Evolutionary conservation across 2,888 invertebrate species (phyloP), one percentile per base, ranked within the genome.

Genomic region (Leptinotarsa peninsularis): DNA sequence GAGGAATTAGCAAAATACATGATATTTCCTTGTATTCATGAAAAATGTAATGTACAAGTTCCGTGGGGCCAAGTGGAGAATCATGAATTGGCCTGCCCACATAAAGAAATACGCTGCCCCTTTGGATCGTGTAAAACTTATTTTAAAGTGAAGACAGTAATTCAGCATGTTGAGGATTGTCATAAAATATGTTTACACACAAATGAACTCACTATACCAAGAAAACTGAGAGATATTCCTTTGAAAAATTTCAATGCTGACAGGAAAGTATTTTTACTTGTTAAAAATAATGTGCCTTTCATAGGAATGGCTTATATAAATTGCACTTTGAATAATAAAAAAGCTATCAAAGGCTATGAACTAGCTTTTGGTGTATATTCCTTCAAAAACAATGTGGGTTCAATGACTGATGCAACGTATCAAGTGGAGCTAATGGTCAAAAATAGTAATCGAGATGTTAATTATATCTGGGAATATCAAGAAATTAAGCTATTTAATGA

Each of bases 1-100:
- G 76, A 76, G 33, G 76, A 76, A 66, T 70, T 76, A 33, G 76
- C 76, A 15, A 76, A 73, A 60, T 66, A 68, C 33, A 72, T 73
- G 43, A 58, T 49, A 17, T 76, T 73, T 49, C 76, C 76, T 4
- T 76, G 76, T 49, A 56, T 33, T n/a, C 27, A 76, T 49, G 56
- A 73, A 4, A 66, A 58, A 17, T 76, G 76, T 66, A 58, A 23
- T n/a, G 70, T 17, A 4, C 23, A 66, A 49, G 50, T 76, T 17
- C 23, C 66, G 7, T 73, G 69, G 69, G 70, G 52, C 4, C 69
- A 69, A 56, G 74, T 70, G 23, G 52, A 50, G 1, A 49, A 70
- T 18, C 76, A 76, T 54, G 76, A 76, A 49, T n/a, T 27, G 18
- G 43, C 4, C 60, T 76, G 76, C 43, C 76, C 56, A 4, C 66